These are phyloP conservation scores for Heliothis virescens DNA, from an alignment of 1,140 invertebrate genomes.

Conservation along the genomic window DNA sequence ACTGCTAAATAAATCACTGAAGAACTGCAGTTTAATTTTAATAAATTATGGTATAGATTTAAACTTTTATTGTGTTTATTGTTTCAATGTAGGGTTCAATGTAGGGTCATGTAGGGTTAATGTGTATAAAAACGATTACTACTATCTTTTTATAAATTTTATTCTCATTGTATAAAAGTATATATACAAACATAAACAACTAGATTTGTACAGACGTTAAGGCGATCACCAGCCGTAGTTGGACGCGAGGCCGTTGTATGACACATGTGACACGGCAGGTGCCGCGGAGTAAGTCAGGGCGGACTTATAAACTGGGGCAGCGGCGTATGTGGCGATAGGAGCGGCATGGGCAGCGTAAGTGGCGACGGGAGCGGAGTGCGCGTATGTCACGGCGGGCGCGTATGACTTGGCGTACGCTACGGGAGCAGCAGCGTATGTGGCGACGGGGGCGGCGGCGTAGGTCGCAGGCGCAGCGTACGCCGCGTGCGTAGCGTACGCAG, in stretches of 20 bases:
- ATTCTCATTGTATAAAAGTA: constrained; percentile 59
- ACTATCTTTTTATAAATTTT: constrained; percentile 51
- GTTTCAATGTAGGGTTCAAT: no score
- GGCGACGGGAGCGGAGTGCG: constrained; percentile 33
- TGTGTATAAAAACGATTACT: constrained; percentile 15
- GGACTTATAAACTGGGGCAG: constrained; percentile 61
- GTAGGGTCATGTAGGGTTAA: no score
- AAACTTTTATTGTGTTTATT: no score
- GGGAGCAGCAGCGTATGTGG: constrained; percentile 59
- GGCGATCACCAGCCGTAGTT: constrained; percentile 67
- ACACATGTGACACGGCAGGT: constrained; percentile 68
- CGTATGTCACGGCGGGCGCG: constrained; percentile 15
- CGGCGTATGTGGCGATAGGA: constrained; percentile 57
- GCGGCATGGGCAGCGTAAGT: constrained; percentile 36
- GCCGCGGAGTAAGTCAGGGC: constrained; percentile 66
- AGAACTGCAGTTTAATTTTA: no score
- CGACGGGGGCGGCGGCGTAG: constrained; percentile 30
- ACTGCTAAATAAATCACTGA: no score
- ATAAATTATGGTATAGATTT: no score
- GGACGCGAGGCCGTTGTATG: constrained; percentile 63
- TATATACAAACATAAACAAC: constrained; percentile 55
- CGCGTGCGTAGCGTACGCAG: constrained; percentile 14
- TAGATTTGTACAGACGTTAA: constrained; percentile 52
- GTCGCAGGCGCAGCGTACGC: constrained; percentile 50
- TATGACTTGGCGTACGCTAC: constrained; percentile 48